phyloP scores from a whole-genome alignment of 2,797 vertebrate genomes.

The Lepus oiostolus region DNA sequence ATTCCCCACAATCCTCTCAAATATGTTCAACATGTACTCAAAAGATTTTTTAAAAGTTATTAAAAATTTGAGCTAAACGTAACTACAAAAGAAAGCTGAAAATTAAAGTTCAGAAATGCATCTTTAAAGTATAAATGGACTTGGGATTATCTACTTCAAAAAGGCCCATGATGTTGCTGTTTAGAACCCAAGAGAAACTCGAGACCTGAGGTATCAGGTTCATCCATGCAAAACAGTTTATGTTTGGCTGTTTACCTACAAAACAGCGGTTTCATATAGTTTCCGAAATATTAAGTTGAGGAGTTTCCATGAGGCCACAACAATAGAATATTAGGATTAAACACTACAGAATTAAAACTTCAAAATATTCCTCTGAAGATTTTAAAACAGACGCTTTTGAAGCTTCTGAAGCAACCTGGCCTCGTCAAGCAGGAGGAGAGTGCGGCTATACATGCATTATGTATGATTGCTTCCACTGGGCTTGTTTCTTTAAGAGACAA shows the following conservation, averaged over 20 bases:
- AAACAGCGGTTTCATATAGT: constrained; percentile 52
- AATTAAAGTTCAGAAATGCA: constrained; percentile 58
- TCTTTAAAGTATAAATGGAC: constrained; percentile 46
- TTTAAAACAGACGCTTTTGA: background rate
- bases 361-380: constrained; percentile 20
- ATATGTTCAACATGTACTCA: background rate
- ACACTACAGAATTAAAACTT: constrained; percentile 62
- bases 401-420: constrained; percentile 5
- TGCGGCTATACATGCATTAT: background rate
- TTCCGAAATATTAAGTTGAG: background rate
- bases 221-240: constrained; percentile 30
- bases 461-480: background rate
- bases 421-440: background rate
- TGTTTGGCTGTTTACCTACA: constrained; percentile 36
- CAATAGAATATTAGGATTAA: background rate
- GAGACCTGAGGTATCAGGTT: background rate
- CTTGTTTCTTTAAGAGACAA: constrained; percentile 21
- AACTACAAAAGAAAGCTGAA: constrained; percentile 38
- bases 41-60: constrained; percentile 40
- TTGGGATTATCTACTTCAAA: constrained; percentile 42
- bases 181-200: constrained; percentile 39
- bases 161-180: background rate
- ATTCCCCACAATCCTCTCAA: background rate
- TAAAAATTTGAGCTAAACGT: constrained; percentile 32
- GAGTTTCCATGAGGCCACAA: constrained; percentile 13